Evolutionary conservation across 2,797 vertebrate genomes (phyloP).

Genomic region (Choloepus didactylus): DNA sequence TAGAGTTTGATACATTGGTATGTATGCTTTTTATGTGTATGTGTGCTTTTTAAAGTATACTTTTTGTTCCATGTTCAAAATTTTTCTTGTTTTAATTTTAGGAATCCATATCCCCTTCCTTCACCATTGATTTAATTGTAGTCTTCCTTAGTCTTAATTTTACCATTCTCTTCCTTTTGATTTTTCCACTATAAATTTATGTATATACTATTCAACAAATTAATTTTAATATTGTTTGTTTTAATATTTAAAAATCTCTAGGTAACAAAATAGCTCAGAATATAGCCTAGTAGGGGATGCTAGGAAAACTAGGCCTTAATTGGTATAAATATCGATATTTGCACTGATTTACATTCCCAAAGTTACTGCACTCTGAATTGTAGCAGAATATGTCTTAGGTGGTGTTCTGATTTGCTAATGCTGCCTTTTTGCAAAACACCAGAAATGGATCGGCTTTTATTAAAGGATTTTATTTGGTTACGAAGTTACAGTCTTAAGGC

Average conservation of each 20-base stretch:
- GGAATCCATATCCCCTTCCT: accelerated
- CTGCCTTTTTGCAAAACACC: too few relatives aligned
- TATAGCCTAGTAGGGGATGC: background rate
- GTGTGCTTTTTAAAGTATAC: background rate
- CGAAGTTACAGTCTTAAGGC: too few relatives aligned
- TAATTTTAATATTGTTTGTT: background rate
- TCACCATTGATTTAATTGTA: background rate
- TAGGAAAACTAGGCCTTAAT: background rate
- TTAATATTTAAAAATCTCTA: conserved; percentile 1
- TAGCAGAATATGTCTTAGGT: background rate
- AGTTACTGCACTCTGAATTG: background rate
- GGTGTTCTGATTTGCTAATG: background rate
- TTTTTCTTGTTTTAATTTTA: background rate
- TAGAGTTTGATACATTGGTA: background rate
- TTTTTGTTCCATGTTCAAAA: background rate
- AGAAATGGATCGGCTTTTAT: too few relatives aligned
- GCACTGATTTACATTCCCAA: background rate
- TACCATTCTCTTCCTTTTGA: background rate
- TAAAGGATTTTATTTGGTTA: too few relatives aligned
- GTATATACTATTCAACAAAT: background rate
- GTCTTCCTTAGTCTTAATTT: background rate
- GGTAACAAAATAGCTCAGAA: background rate
- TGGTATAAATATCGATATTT: background rate
- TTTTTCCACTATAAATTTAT: background rate
- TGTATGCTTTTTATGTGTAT: background rate